A percentile compares a stretch with the other conserved stretches of the same genome.
Conservation (phyloP, 2,113 vertebrate species). For the Apodemus speciosus region DNA sequence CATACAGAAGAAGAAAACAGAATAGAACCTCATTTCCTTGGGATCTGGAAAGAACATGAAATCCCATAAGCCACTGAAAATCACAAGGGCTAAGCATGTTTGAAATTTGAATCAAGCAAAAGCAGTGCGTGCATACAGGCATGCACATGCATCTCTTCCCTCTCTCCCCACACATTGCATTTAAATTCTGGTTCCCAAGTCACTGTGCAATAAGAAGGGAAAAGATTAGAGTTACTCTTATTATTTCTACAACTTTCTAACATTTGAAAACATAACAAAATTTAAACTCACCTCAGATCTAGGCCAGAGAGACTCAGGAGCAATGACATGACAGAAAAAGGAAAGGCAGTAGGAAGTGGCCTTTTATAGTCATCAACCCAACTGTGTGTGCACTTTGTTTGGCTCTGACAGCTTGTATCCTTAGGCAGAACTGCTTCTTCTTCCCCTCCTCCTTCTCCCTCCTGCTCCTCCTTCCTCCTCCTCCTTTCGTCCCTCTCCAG, state of each 20-base stretch:
- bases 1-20: neutral
- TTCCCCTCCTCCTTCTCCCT: no score
- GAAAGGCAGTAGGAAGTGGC: neutral
- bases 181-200: neutral
- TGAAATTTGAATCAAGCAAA: neutral
- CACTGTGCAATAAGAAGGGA: neutral
- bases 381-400: neutral
- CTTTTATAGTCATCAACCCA: neutral
- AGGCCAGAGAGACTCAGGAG: neutral
- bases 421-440: neutral
- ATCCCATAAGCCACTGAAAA: neutral
- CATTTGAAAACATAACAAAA: neutral
- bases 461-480: no score
- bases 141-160: rapidly evolving
- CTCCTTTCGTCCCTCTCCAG: neutral
- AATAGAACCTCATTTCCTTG: neutral
- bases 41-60: neutral
- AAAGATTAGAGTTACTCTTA: neutral
- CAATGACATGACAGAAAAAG: neutral
- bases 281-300: constrained; percentile 23
- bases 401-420: neutral
- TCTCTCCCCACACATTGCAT: neutral
- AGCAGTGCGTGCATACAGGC: neutral
- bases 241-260: constrained; percentile 13
- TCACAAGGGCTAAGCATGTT: neutral